Evolutionary conservation across 2,113 vertebrate genomes (phyloP).

Genomic region (Malurus cyaneus): DNA sequence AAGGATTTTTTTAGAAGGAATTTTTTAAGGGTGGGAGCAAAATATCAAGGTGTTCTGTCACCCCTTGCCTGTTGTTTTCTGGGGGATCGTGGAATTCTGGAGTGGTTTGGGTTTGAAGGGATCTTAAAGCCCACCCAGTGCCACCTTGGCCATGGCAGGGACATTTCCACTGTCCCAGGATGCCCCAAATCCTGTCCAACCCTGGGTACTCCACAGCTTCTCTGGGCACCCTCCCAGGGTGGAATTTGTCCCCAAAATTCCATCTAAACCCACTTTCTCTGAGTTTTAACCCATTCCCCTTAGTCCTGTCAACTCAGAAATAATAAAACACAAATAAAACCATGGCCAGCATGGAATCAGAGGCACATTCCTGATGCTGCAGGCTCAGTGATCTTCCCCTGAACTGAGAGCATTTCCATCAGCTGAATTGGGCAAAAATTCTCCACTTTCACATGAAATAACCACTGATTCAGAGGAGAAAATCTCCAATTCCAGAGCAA

Average conservation of each 20-base stretch:
- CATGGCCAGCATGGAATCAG: neutral
- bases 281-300: neutral
- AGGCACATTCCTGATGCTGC: neutral
- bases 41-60: neutral
- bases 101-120: neutral
- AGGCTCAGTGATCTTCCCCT: neutral
- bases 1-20: neutral
- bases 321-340: neutral
- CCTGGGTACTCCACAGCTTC: neutral
- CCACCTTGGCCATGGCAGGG: neutral
- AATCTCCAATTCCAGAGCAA: neutral
- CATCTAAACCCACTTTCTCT: too few species aligned
- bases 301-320: neutral
- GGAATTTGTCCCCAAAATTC: neutral
- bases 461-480: neutral
- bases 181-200: too few species aligned
- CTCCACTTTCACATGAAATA: neutral
- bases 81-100: neutral
- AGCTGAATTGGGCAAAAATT: neutral
- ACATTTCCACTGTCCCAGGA: accelerated
- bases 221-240: neutral
- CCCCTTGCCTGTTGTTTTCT: neutral
- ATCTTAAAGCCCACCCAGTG: neutral
- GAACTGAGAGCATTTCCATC: neutral
- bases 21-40: neutral